Evolutionary conservation across 1,140 invertebrate species (phyloP), one percentile per base, ranked within the genome.

Genomic region (Lutraria rhynchaena): DNA sequence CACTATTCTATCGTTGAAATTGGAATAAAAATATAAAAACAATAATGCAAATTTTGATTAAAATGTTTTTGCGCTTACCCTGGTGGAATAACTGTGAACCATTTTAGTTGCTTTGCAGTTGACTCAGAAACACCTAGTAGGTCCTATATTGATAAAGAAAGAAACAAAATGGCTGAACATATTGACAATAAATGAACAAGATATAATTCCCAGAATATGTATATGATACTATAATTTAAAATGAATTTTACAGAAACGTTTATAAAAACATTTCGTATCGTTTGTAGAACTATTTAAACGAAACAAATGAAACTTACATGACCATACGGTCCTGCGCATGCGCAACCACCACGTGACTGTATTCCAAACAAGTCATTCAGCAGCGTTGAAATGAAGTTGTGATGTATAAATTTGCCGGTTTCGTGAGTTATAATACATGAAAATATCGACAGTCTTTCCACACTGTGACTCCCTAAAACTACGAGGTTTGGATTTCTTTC

Each of bases 301-400:
- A 60, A 13, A 31, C 31, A 33, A 63, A 63, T 13, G 17, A 37
- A 17, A 27, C 15, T 57, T 41, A 88, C 87, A 73, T 80, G 46
- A 15, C 96, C 96, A 89, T 98, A 98, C 70, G 95, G 95, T 63
- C 96, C 95, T 41, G 96, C 95, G 93, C 96, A 96, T 1, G 95
- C 95, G 92, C 96, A 96, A 1, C 96, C 96, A 11, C 96, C 96
- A 85, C 97, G 93, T 0, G 96, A 95, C 92, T 98, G 97, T 49
- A 98, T 96, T 0, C 97, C 97, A 89, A 97, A 98, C 13, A 98
- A 94, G 89, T 98, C 97, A 87, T 98, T 98, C 5, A 98, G 93
- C 1, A 98, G 93, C 1, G 96, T 95, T 85, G 95, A 96, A 0
- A 98, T 95, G 91, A 97, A 98, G 91, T 98, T 98, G 88, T 98